Conservation (phyloP, 2,113 vertebrate species). For the Grantiella picta region DNA sequence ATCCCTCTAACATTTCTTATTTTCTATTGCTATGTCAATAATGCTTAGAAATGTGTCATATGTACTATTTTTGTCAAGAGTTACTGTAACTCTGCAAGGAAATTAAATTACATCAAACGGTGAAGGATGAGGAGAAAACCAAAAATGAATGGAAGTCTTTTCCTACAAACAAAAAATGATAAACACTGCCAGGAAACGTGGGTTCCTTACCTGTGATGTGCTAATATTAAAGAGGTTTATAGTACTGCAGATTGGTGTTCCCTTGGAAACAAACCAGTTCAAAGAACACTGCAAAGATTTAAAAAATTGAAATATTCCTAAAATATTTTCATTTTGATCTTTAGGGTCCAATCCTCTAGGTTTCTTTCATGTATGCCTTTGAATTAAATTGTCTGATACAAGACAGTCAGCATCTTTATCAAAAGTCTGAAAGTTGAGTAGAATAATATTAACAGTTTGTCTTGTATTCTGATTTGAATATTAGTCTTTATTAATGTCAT, state of each 20-base stretch:
- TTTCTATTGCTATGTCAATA: not conserved
- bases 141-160: not conserved
- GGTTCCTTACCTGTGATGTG: not conserved
- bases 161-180: not conserved
- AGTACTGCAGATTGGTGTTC: slow-evolving; percentile 40
- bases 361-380: not conserved
- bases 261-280: slow-evolving; percentile 68
- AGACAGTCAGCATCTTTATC: not conserved
- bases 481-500: slow-evolving; percentile 6
- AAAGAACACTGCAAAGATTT: slow-evolving; percentile 39
- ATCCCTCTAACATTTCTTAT: not conserved
- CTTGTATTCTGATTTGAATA: not conserved
- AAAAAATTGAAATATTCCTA: slow-evolving; percentile 10
- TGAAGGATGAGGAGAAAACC: not conserved
- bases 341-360: not conserved
- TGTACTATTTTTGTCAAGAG: not conserved
- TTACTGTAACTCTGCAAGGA: not conserved
- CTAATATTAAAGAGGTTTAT: slow-evolving; percentile 23
- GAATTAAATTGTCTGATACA: not conserved
- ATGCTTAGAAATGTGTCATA: not conserved
- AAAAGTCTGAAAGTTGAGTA: not conserved
- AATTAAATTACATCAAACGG: not conserved
- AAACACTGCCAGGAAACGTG: not conserved
- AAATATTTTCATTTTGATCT: not conserved
- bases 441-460: not conserved